Evolutionary conservation across 2,113 vertebrate genomes (phyloP).

Genomic region (Spizaetus ornatus): DNA sequence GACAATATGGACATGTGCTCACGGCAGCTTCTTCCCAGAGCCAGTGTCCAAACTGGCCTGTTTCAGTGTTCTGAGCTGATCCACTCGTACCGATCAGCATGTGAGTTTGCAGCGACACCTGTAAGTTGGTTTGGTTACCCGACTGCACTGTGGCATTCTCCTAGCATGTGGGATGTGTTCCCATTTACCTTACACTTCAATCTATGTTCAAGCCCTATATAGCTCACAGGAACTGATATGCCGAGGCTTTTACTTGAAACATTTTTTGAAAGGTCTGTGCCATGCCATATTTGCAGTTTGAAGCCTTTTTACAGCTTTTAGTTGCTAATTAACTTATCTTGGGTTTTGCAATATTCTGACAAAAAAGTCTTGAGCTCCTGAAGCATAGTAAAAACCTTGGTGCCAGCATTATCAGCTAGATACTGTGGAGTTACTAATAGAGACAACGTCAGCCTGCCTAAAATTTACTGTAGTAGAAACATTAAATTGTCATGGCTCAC

Average conservation of each 20-base stretch:
- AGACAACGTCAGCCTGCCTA: not conserved
- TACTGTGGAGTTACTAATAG: not conserved
- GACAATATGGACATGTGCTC: not conserved
- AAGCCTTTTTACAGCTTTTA: not conserved
- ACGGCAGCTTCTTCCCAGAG: not conserved
- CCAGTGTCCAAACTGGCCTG: not conserved
- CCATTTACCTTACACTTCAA: not conserved
- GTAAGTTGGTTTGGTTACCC: not conserved
- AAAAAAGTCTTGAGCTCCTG: not conserved
- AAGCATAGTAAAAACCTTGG: not conserved
- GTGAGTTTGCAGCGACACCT: not conserved
- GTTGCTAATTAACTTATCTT: not conserved
- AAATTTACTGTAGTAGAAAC: not conserved
- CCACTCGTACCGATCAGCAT: accelerated
- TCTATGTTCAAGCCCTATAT: not conserved
- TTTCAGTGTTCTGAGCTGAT: not conserved
- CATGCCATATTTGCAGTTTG: not conserved
- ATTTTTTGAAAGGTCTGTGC: not conserved
- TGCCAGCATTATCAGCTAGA: not conserved
- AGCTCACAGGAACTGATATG: not conserved
- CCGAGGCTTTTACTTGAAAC: not conserved
- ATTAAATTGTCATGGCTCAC: not conserved
- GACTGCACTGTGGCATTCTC: not conserved
- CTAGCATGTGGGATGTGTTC: no score
- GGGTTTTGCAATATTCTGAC: not conserved